Evolutionary conservation across 2,888 invertebrate species (phyloP), one percentile per base, ranked within the genome.

Genomic region (Xanthia icteritia): DNA sequence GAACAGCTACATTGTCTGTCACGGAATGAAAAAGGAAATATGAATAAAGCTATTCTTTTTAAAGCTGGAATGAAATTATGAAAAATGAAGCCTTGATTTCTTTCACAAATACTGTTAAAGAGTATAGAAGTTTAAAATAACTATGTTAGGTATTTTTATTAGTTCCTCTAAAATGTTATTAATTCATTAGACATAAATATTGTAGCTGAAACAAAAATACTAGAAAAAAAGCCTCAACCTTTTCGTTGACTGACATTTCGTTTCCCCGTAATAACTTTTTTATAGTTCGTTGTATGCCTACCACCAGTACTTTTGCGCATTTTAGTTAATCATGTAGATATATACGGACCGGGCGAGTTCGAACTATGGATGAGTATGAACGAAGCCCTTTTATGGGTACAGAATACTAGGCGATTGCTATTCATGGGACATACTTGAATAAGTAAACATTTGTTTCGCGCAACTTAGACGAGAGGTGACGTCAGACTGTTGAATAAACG

Each of bases 371-470:
- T 42, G 42, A 8, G 39, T 39, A 39, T 39, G 9, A 42, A 42
- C 42, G 42, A 42, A 42, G 42, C 42, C 42, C 17, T 73, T 11
- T 8, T 27, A n/a, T 13, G 13, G 31, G 27, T 4, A 39, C 17
- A 51, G 17, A 36, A 39, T 39, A 60, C 27, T 23, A 23, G 23
- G 31, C 11, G 9, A 61, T 66, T 69, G 54, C 48, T 70, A 70
- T 36, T 67, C 68, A 66, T 60, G 36, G 15, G 13, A 58, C 60
- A 68, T 73, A 75, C 68, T 74, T 78, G 60, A 72, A 77, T 79
- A 82, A 61, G 73, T 82, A 77, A 87, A 89, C 78, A 83, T 81
- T 73, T 65, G 79, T 68, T 70, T 74, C 45, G 61, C 60, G n/a
- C 73, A 79, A 67, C 65, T 61, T 71, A 65, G 70, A 54, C 51